These are phyloP conservation scores for Stegophylla sp. DNA, from an alignment of 2,888 invertebrate species.

Conservation along the genomic window DNA sequence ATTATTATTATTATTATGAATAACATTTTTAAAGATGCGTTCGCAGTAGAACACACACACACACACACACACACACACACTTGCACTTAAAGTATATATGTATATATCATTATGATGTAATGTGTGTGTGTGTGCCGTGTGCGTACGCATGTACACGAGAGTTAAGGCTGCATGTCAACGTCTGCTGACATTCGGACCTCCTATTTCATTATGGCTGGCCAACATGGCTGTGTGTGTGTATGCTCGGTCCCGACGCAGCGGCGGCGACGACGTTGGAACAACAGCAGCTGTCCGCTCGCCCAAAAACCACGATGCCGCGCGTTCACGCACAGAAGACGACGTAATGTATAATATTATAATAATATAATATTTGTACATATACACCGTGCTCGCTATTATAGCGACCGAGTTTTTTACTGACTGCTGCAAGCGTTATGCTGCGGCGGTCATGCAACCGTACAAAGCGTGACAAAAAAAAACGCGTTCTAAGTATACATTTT, in stretches of 20 bases:
- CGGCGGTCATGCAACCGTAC: too few relatives aligned
- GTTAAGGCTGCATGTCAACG: slow-evolving; percentile 60
- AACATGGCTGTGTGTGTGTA: slow-evolving; percentile 57
- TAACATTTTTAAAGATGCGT: slow-evolving; percentile 5
- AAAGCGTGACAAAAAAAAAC: too few relatives aligned
- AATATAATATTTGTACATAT: too few relatives aligned
- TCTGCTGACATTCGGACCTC: slow-evolving; percentile 61
- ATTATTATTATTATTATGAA: neutral
- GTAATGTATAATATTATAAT: neutral
- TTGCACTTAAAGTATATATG: too few relatives aligned
- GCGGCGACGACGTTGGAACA: neutral
- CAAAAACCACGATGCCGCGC: slow-evolving; percentile 52
- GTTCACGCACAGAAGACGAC: slow-evolving; percentile 12
- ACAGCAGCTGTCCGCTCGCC: slow-evolving; percentile 35
- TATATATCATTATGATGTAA: neutral
- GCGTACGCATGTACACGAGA: neutral
- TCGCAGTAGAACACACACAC: neutral
- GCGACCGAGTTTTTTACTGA: too few relatives aligned
- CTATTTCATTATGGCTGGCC: slow-evolving; percentile 61
- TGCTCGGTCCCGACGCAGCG: slow-evolving; percentile 1
- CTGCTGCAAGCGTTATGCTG: too few relatives aligned
- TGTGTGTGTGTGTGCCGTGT: neutral
- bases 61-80: too few relatives aligned
- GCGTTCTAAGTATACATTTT: too few relatives aligned
- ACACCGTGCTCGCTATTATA: too few relatives aligned